Conservation (phyloP, 2,113 vertebrate species). For the Camelus dromedarius region DNA sequence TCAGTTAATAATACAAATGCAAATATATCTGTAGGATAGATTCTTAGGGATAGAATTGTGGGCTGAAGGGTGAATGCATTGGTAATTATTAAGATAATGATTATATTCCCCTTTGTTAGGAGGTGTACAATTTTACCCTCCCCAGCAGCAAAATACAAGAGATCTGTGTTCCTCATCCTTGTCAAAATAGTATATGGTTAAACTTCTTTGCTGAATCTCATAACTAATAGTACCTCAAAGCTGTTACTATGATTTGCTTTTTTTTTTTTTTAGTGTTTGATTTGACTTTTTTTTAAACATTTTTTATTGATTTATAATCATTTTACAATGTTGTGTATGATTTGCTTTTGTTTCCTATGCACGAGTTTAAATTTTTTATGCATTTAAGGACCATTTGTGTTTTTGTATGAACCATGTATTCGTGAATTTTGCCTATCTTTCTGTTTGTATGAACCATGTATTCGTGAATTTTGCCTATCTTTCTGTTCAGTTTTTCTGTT, state of each 20-base stretch:
- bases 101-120: not conserved
- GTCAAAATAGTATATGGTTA: not conserved
- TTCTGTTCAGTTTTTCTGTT: constrained; percentile 46
- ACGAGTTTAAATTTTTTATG: constrained; percentile 32
- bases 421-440: constrained; percentile 23
- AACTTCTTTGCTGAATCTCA: constrained; percentile 36
- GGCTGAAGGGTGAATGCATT: not conserved
- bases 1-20: constrained; percentile 12
- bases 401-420: constrained; percentile 48
- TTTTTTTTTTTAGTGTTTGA: not conserved
- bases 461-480: constrained; percentile 31
- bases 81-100: not conserved
- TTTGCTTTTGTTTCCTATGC: constrained; percentile 14
- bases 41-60: constrained; percentile 46
- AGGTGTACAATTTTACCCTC: not conserved
- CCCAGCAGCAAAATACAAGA: not conserved
- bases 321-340: not conserved
- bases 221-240: not conserved
- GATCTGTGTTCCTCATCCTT: not conserved
- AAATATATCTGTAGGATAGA: constrained; percentile 9
- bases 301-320: too few relatives aligned
- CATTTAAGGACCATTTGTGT: not conserved
- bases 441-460: not conserved
- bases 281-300: too few relatives aligned
- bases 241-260: not conserved